Evolutionary conservation across 1,140 invertebrate species (phyloP).

Genomic region (Bombus pyrosoma): DNA sequence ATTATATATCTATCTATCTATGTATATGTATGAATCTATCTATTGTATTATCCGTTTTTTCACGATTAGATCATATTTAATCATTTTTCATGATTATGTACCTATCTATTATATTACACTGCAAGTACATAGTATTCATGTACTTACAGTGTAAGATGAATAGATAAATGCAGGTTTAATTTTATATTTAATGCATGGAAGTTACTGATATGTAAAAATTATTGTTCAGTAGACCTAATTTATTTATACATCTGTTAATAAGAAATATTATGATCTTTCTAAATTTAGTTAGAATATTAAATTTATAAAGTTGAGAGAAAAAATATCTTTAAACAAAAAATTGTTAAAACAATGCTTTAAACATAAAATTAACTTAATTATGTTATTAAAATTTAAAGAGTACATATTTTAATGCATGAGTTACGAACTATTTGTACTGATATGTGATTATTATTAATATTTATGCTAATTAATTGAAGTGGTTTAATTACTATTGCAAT

Average conservation of each 20-base stretch:
- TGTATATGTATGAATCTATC: too few relatives aligned
- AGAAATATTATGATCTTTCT: background rate
- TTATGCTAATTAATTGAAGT: background rate
- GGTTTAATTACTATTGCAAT: background rate
- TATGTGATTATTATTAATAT: background rate
- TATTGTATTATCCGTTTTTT: too few relatives aligned
- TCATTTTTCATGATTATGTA: too few relatives aligned
- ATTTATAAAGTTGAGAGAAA: slow-evolving; percentile 17
- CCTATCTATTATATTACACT: too few relatives aligned
- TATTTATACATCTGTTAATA: background rate
- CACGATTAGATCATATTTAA: too few relatives aligned
- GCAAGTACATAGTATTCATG: too few relatives aligned
- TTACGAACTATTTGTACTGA: background rate
- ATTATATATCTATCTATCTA: background rate
- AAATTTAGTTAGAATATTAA: background rate
- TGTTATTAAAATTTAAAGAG: background rate
- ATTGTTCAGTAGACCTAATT: background rate
- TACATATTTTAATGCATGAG: background rate
- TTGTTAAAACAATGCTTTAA: background rate
- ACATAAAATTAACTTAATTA: too few relatives aligned
- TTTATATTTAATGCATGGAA: slow-evolving; percentile 7
- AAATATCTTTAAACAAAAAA: slow-evolving; percentile 4
- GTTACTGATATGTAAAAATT: background rate
- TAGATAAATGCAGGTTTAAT: background rate
- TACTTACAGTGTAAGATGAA: background rate